These are phyloP conservation scores for Macrosteles quadrilineatus DNA, from an alignment of 1,140 invertebrate genomes.

Conservation along the genomic window DNA sequence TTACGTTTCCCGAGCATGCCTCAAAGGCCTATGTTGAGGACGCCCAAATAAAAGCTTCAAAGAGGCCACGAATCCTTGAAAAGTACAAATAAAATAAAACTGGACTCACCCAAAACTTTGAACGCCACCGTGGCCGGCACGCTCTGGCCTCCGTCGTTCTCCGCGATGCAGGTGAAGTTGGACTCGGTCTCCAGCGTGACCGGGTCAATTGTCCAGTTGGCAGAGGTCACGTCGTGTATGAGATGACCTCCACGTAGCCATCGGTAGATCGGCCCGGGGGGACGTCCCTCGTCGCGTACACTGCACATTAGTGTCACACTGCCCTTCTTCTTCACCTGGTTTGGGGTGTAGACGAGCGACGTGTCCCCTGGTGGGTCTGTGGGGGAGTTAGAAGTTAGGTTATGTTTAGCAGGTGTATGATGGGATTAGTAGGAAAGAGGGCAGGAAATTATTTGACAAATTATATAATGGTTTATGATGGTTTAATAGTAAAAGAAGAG, in stretches of 20 bases:
- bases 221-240: slow-evolving; percentile 67
- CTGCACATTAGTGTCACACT: slow-evolving; percentile 75
- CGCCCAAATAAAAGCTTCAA: too few species aligned
- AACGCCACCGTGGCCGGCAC: slow-evolving; percentile 68
- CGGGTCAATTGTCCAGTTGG: slow-evolving; percentile 74
- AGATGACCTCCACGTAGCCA: slow-evolving; percentile 78
- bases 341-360: slow-evolving; percentile 67
- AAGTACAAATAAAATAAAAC: not conserved
- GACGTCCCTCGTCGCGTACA: slow-evolving; percentile 78
- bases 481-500: too few species aligned
- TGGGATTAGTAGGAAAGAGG: too few species aligned
- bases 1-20: too few species aligned
- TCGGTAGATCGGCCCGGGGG: slow-evolving; percentile 60
- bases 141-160: slow-evolving; percentile 79
- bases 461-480: too few species aligned
- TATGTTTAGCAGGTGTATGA: too few species aligned
- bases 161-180: slow-evolving; percentile 84
- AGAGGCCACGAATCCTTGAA: not conserved
- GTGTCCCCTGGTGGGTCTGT: slow-evolving; percentile 75
- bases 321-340: slow-evolving; percentile 75
- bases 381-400: too few species aligned
- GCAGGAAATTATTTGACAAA: too few species aligned
- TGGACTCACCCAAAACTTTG: slow-evolving; percentile 75
- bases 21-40: too few species aligned
- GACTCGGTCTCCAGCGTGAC: slow-evolving; percentile 78